These are phyloP conservation scores for Protonemura montana DNA, from an alignment of 2,888 invertebrate species.

Conservation along the genomic window DNA sequence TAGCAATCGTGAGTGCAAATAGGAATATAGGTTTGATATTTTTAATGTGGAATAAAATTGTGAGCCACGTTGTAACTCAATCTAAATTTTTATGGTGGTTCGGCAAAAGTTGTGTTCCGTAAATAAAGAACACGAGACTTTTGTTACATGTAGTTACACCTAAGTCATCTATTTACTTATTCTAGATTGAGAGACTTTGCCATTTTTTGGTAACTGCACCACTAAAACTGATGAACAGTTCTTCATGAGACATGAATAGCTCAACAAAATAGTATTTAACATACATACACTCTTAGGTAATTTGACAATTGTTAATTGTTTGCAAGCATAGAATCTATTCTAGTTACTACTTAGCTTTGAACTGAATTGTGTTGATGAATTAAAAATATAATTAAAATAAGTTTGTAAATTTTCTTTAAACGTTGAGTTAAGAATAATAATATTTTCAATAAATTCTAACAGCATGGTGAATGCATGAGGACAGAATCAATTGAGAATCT, in stretches of 20 bases:
- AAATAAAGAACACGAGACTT: neutral
- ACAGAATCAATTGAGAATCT: conserved; percentile 13
- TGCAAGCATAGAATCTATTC: neutral
- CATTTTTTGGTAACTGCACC: neutral
- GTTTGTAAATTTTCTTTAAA: too few species aligned
- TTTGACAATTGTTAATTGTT: neutral
- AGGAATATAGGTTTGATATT: neutral
- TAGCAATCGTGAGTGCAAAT: neutral
- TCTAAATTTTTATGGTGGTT: neutral
- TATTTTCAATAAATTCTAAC: neutral
- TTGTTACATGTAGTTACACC: neutral
- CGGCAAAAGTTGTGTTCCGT: neutral
- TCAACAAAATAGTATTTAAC: neutral
- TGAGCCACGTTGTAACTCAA: neutral
- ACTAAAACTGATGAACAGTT: neutral
- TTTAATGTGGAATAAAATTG: neutral
- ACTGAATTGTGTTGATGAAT: neutral
- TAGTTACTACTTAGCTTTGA: neutral
- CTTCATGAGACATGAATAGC: neutral
- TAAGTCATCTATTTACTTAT: neutral
- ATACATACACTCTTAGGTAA: neutral
- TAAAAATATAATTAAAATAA: neutral
- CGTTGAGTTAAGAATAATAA: neutral
- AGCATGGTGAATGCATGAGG: neutral
- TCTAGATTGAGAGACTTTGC: neutral